Conservation (phyloP, 2,888 invertebrate genomes). For the Torymus texanus region DNA sequence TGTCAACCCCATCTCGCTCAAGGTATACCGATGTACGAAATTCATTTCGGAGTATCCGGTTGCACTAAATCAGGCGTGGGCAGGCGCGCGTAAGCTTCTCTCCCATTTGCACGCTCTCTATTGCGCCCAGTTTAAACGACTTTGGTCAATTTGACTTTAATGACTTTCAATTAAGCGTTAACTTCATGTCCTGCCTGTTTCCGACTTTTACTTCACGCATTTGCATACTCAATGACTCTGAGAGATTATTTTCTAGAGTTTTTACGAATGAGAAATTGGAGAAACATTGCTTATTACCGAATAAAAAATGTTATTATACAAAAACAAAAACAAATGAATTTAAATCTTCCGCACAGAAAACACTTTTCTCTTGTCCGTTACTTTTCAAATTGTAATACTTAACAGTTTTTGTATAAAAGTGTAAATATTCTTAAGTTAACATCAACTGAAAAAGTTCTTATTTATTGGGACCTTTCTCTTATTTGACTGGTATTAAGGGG, state of each 20-base stretch:
- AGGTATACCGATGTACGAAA: constrained; percentile 47
- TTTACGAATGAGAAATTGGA: constrained; percentile 6
- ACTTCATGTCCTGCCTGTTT: constrained; percentile 42
- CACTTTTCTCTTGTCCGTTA: too few relatives aligned
- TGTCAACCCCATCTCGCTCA: constrained; percentile 61
- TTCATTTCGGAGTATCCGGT: constrained; percentile 63
- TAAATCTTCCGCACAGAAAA: too few relatives aligned
- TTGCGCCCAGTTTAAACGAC: constrained; percentile 39
- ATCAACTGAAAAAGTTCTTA: too few relatives aligned
- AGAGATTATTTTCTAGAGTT: constrained; percentile 33
- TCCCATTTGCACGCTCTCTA: background rate
- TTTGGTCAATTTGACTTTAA: constrained; percentile 57
- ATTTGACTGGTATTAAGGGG: too few relatives aligned
- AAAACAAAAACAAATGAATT: too few relatives aligned
- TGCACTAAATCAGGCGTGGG: constrained; percentile 63
- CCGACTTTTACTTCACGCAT: constrained; percentile 32
- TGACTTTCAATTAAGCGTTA: constrained; percentile 57
- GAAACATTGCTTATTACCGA: background rate
- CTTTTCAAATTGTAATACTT: too few relatives aligned
- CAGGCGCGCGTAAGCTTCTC: background rate
- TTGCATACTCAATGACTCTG: constrained; percentile 51
- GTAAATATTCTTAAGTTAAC: too few relatives aligned
- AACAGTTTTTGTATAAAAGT: too few relatives aligned
- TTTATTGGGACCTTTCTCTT: too few relatives aligned
- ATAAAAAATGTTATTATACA: constrained; percentile 16